Evolutionary conservation across 1,140 invertebrate species (phyloP).

Genomic region (Drosophila nikananu): DNA sequence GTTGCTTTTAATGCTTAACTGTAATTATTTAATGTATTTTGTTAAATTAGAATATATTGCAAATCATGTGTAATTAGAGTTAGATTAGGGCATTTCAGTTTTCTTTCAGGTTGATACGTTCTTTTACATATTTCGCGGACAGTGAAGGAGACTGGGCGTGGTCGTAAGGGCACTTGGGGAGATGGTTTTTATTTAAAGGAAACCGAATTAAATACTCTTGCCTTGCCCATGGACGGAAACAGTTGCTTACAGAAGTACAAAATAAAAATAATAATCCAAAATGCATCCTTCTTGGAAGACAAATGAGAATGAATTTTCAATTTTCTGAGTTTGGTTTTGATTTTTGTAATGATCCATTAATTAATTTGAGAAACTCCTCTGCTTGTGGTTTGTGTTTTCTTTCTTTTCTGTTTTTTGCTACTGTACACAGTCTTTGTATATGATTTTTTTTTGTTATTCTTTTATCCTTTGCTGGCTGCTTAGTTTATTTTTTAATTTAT

Average conservation of each 20-base stretch:
- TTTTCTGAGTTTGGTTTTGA: slow-evolving; percentile 16
- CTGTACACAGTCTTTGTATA: slow-evolving; percentile 81
- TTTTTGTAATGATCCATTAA: slow-evolving; percentile 29
- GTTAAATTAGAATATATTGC: slow-evolving; percentile 70
- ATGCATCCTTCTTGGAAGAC: slow-evolving; percentile 72
- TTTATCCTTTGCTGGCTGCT: slow-evolving; percentile 46
- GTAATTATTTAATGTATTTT: slow-evolving; percentile 6
- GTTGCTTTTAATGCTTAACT: slow-evolving; percentile 38
- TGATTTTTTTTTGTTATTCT: slow-evolving; percentile 49
- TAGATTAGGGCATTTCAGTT: neutral
- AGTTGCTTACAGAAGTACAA: slow-evolving; percentile 65
- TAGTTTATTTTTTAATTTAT: slow-evolving; percentile 36
- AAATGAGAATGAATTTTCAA: slow-evolving; percentile 69
- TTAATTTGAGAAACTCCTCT: slow-evolving; percentile 41
- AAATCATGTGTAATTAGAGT: slow-evolving; percentile 34
- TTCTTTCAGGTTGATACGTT: neutral
- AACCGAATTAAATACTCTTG: slow-evolving; percentile 67
- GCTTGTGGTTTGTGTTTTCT: slow-evolving; percentile 7
- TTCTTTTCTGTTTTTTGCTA: slow-evolving; percentile 64
- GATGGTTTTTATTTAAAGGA: slow-evolving; percentile 8
- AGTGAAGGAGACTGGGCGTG: slow-evolving; percentile 58
- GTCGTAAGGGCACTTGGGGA: slow-evolving; percentile 67
- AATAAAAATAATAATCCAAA: slow-evolving; percentile 41
- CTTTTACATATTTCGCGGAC: neutral
- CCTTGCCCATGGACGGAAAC: slow-evolving; percentile 79